Evolutionary conservation across 1,140 invertebrate species (phyloP), one percentile per base, ranked within the genome.

Genomic region (Rhynchophorus ferrugineus): DNA sequence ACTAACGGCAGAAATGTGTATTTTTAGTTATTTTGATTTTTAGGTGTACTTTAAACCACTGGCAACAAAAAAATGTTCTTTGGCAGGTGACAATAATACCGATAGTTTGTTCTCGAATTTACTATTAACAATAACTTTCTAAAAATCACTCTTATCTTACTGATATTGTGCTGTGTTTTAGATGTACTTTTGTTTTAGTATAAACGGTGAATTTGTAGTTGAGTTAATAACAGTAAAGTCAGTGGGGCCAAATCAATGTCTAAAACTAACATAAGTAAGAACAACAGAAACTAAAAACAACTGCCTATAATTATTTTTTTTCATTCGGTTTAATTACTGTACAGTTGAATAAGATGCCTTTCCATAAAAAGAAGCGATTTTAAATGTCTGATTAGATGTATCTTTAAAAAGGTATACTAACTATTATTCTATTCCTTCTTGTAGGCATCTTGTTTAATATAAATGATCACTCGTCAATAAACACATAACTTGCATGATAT

Each of bases 31-130:
- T 38, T n/a, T 16, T n/a, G 11, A 11, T 41, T n/a, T 11, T 19
- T 41, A 14, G 11, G 38, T 41, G n/a, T 16, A n/a, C 8, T 9
- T 41, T 7, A 13, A 41, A 44, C 43, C 43, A 44, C 43, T 44
- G 43, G 43, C 43, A 44, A 44, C 3, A 18, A 3, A 17, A 41
- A 44, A 17, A 16, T 43, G 14, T 34, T 44, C 43, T 44, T 44
- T 44, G 43, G 43, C 43, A 44, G 13, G 7, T 18, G 43, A 44
- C 43, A 44, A 44, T 44, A 44, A 44, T 34, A 44, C 14, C n/a
- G n/a, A 13, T 44, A 9, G 3, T 2, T 11, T 11, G n/a, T 29
- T 44, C 3, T 7, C n/a, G 20, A 13, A 44, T 44, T 24, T 24
- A n/a, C 7, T 44, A 9, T 2, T 19, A 18, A 19, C n/a, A 17